Conservation (phyloP, 2,888 invertebrate genomes). For the Sycophila texana region DNA sequence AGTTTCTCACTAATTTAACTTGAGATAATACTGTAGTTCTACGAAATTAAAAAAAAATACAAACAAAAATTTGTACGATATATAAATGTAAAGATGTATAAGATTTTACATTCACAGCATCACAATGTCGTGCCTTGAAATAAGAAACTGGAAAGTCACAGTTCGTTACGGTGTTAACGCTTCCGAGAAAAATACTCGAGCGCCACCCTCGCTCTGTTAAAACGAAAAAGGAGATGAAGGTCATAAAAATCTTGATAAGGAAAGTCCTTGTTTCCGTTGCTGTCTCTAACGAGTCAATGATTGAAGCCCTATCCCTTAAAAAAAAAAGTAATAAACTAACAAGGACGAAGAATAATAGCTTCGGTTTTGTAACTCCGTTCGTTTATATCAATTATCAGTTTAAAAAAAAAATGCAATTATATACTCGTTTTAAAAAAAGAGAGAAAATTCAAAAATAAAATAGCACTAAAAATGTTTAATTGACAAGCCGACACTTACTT, state of each 20-base stretch:
- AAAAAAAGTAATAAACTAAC: not conserved
- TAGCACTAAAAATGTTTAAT: too few species aligned
- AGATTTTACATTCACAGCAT: conserved; percentile 1
- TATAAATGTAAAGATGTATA: not conserved
- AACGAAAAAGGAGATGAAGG: conserved; percentile 15
- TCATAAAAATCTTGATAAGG: conserved; percentile 40
- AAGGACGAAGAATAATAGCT: too few species aligned
- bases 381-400: too few species aligned
- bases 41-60: too few species aligned
- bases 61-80: too few species aligned
- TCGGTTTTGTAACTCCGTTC: too few species aligned
- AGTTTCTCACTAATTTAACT: too few species aligned
- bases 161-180: not conserved
- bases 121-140: not conserved
- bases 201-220: not conserved
- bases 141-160: not conserved
- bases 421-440: too few species aligned
- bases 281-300: conserved; percentile 32
- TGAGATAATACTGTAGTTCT: too few species aligned
- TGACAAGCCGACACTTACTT: too few species aligned
- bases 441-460: too few species aligned
- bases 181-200: not conserved
- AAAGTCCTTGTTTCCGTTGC: conserved; percentile 55
- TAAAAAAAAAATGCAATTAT: too few species aligned
- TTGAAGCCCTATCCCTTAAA: conserved; percentile 19